phyloP scores from a whole-genome alignment of 1,140 invertebrate species.

The Listronotus bonariensis region DNA sequence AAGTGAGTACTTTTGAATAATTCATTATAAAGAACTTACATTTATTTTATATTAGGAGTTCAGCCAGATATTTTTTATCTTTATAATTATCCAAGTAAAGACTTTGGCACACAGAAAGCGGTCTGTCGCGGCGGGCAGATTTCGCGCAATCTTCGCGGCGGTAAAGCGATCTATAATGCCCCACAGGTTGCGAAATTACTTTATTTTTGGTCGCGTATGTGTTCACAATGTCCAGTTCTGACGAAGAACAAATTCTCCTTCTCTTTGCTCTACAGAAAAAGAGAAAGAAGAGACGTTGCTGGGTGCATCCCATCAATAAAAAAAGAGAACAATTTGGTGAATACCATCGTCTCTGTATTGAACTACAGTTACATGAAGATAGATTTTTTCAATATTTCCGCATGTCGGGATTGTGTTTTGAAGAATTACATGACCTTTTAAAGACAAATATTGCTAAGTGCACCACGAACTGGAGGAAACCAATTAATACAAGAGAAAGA shows the following conservation, averaged over 20 bases:
- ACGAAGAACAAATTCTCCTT: background rate
- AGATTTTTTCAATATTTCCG: conserved; percentile 12
- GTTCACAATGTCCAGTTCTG: background rate
- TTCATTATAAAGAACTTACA: too few relatives aligned
- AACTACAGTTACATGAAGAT: conserved; percentile 17
- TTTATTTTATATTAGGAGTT: too few relatives aligned
- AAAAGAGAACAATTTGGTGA: conserved; percentile 11
- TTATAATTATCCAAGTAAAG: too few relatives aligned
- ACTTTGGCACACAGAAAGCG: too few relatives aligned
- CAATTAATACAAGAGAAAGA: conserved; percentile 7
- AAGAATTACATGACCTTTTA: conserved; percentile 9
- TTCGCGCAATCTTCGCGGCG: too few relatives aligned
- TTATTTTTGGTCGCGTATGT: too few relatives aligned
- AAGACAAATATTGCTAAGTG: conserved; percentile 3
- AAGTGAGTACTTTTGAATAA: too few relatives aligned
- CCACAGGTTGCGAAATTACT: too few relatives aligned
- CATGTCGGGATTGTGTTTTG: conserved; percentile 11
- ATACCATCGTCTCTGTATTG: conserved; percentile 18
- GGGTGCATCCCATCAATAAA: conserved; percentile 9
- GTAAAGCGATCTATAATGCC: too few relatives aligned
- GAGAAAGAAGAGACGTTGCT: conserved; percentile 8
- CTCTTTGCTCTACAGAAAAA: conserved; percentile 11
- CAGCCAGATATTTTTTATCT: too few relatives aligned
- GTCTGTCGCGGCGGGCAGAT: too few relatives aligned
- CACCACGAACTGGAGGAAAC: conserved; percentile 1